Evolutionary conservation across 2,113 vertebrate species (phyloP).

Genomic region (Ctenomys sociabilis): DNA sequence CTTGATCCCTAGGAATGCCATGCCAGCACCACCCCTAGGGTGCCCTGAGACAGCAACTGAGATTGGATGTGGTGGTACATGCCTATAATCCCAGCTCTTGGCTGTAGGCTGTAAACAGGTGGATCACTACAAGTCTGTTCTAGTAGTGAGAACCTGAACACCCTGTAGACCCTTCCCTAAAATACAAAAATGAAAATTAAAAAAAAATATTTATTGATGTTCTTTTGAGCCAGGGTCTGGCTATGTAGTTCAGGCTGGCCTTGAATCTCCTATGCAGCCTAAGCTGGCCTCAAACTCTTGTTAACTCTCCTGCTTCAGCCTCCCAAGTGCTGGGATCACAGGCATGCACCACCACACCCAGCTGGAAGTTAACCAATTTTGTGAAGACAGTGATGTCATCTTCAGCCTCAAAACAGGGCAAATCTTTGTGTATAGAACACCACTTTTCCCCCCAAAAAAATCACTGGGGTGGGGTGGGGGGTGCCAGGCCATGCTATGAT

Average conservation of each 20-base stretch:
- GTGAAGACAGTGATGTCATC: not conserved
- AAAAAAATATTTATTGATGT: not conserved
- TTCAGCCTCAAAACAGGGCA: not conserved
- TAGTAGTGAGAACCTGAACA: no score
- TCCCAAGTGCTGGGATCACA: not conserved
- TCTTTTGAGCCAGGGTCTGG: not conserved
- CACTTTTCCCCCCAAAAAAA: not conserved
- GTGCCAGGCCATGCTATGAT: not conserved
- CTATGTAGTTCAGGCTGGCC: not conserved
- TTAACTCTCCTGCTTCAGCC: not conserved
- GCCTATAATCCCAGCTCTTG: no score
- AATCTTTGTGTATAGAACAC: not conserved
- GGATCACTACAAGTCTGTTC: no score
- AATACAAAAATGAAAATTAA: no score
- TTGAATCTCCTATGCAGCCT: not conserved
- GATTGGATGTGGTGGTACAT: no score
- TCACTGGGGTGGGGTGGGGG: no score
- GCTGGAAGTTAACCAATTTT: not conserved
- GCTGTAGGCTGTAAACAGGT: no score
- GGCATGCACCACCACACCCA: not conserved
- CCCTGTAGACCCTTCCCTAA: no score
- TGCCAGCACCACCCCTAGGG: no score
- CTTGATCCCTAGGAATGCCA: no score
- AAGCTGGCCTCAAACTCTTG: not conserved
- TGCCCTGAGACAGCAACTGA: no score